phyloP scores from a whole-genome alignment of 2,113 vertebrate genomes.

The Tetrao urogallus region DNA sequence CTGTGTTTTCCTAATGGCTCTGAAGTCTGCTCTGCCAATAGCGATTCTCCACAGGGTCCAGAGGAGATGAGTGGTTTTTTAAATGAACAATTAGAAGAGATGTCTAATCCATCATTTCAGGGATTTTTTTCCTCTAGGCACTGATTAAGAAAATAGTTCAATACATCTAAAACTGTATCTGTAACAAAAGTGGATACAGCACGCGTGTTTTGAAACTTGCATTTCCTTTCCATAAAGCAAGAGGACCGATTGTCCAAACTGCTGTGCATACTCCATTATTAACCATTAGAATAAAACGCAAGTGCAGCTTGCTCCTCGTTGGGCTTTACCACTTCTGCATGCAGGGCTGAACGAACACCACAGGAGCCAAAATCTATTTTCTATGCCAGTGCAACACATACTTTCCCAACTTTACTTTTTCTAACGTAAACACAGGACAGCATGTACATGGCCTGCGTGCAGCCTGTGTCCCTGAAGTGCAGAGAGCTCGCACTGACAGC shows the following conservation, averaged over 20 bases:
- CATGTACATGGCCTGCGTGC: neutral
- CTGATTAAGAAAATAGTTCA: slow-evolving; percentile 57
- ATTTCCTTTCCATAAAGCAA: slow-evolving; percentile 7
- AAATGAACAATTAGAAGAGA: slow-evolving; percentile 15
- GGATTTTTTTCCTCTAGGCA: neutral
- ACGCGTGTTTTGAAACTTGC: neutral
- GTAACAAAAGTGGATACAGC: neutral
- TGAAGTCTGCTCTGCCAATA: neutral
- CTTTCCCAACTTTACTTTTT: neutral
- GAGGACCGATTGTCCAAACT: neutral
- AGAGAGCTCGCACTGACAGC: neutral
- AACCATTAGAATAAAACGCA: neutral
- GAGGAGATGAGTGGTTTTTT: slow-evolving; percentile 12
- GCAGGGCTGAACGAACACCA: neutral
- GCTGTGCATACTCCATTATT: neutral
- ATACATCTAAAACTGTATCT: neutral
- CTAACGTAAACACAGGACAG: neutral
- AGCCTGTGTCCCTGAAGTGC: neutral
- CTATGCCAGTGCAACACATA: neutral
- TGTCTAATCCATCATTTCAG: slow-evolving; percentile 13
- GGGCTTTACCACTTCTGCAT: neutral
- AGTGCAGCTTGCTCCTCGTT: neutral
- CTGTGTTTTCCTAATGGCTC: neutral
- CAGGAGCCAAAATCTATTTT: neutral
- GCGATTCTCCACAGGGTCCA: neutral